These are phyloP conservation scores for Salmo trutta DNA, from an alignment of 2,797 vertebrate species.

Conservation along the genomic window DNA sequence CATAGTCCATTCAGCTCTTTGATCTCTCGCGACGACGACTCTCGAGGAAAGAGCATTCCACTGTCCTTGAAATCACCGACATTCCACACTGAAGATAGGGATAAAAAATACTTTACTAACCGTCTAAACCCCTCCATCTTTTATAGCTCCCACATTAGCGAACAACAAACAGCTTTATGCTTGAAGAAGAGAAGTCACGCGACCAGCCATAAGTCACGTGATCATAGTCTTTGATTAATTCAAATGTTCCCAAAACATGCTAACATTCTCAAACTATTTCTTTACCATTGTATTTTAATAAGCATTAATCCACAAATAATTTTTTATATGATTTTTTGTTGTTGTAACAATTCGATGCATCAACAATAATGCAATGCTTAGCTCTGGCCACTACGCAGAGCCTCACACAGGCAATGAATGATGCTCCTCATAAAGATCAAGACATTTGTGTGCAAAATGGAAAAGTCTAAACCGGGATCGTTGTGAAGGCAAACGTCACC, in stretches of 20 bases:
- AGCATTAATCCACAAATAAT: neutral
- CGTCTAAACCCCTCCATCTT: neutral
- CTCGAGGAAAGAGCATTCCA: conserved; percentile 84
- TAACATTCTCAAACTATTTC: neutral
- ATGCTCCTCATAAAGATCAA: too few relatives aligned
- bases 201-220: neutral
- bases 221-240: neutral
- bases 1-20: conserved; percentile 86
- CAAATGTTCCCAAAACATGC: neutral
- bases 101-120: conserved; percentile 15
- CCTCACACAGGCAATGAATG: too few relatives aligned
- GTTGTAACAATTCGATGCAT: too few relatives aligned
- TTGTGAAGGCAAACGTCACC: too few relatives aligned
- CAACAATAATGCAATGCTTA: too few relatives aligned
- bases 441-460: too few relatives aligned
- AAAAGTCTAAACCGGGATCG: too few relatives aligned
- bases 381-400: too few relatives aligned
- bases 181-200: neutral
- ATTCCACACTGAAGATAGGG: conserved; percentile 32
- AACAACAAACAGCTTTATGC: neutral
- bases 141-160: neutral
- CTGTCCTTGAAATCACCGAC: conserved; percentile 42
- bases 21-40: conserved; percentile 82
- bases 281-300: neutral
- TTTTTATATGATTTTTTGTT: neutral